A percentile compares a stretch with the other conserved stretches of the same genome.
Conservation (phyloP, 2,113 vertebrate genomes). For the Platanista minor region DNA sequence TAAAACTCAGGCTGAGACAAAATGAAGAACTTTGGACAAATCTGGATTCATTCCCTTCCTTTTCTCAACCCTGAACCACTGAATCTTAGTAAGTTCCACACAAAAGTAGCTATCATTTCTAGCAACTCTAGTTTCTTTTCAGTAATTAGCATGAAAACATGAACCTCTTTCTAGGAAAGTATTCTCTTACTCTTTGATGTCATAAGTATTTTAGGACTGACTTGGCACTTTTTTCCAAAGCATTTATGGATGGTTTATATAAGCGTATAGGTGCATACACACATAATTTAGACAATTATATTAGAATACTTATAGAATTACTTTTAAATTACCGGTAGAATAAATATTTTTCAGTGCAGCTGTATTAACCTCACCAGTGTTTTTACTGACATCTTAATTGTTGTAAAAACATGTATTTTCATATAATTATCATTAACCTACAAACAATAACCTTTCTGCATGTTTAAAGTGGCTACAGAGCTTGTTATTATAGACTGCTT, state of each 20-base stretch:
- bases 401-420: slow-evolving; percentile 79
- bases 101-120: neutral
- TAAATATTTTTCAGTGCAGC: slow-evolving; percentile 55
- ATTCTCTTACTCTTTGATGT: neutral
- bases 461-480: slow-evolving; percentile 76
- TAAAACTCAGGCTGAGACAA: neutral
- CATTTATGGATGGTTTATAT: neutral
- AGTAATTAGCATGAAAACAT: neutral
- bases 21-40: neutral
- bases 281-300: neutral
- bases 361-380: slow-evolving; percentile 67
- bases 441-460: slow-evolving; percentile 78
- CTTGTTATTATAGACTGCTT: slow-evolving; percentile 80
- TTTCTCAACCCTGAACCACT: neutral
- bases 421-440: slow-evolving; percentile 80
- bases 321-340: slow-evolving; percentile 44
- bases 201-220: neutral
- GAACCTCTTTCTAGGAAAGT: neutral
- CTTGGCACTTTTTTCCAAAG: neutral
- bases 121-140: neutral
- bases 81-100: neutral
- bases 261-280: neutral
- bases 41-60: neutral
- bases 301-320: neutral
- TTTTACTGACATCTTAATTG: slow-evolving; percentile 78